Evolutionary conservation across 2,797 vertebrate species (phyloP).

Genomic region (Glossophaga mutica): DNA sequence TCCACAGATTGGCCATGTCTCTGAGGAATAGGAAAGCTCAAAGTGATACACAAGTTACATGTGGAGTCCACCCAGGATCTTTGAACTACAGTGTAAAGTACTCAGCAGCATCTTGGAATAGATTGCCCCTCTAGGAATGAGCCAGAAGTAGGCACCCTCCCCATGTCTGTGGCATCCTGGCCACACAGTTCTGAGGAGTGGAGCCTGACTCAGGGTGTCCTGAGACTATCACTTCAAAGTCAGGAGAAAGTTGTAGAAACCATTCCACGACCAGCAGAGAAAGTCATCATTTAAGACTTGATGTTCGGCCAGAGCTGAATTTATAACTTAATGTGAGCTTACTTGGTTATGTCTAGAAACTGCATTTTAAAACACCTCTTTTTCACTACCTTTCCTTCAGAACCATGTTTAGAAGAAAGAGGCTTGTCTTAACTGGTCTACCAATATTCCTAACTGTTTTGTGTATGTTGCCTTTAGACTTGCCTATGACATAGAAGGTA

Average conservation of each 20-base stretch:
- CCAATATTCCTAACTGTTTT: constrained; percentile 81
- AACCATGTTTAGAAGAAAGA: constrained; percentile 80
- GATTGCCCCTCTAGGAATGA: background rate
- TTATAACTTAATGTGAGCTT: background rate
- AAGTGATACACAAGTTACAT: background rate
- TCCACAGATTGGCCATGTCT: background rate
- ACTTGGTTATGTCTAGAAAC: background rate
- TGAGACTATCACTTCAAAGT: background rate
- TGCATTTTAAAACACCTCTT: constrained; percentile 17
- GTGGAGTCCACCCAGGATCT: background rate
- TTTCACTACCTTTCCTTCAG: constrained; percentile 82
- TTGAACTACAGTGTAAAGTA: background rate
- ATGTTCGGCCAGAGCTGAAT: background rate
- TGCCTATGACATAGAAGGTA: constrained; percentile 74
- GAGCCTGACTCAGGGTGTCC: background rate
- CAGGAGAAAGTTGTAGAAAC: background rate
- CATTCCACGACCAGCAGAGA: background rate
- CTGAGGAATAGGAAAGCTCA: background rate
- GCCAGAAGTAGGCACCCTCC: background rate
- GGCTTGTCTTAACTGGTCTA: constrained; percentile 82
- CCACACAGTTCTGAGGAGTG: background rate
- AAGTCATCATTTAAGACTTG: background rate
- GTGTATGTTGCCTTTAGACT: constrained; percentile 83
- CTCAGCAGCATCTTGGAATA: background rate
- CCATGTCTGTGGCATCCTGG: too few relatives aligned